phyloP scores from a whole-genome alignment of 2,797 vertebrate species.

The Argentina silus region DNA sequence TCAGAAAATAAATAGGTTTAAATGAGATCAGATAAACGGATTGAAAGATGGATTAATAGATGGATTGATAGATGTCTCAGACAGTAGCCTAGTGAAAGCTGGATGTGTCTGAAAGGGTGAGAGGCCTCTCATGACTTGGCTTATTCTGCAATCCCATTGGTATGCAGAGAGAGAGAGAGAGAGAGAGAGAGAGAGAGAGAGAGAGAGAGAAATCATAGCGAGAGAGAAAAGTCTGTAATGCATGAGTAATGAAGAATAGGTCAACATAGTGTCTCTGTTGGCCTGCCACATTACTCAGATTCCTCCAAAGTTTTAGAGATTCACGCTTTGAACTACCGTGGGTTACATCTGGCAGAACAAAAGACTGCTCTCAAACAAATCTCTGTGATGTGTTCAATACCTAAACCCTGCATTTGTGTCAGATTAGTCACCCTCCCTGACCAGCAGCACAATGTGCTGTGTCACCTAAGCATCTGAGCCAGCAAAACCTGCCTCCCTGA shows the following conservation, averaged over 20 bases:
- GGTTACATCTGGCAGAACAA: slow-evolving; percentile 54
- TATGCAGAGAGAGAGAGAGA: slow-evolving; percentile 58
- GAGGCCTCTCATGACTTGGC: slow-evolving; percentile 41
- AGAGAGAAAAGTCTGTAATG: slow-evolving; percentile 16
- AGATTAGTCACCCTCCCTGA: slow-evolving; percentile 39
- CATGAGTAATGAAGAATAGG: slow-evolving; percentile 58
- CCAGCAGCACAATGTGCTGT: slow-evolving; percentile 41
- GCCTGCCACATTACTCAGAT: slow-evolving; percentile 57
- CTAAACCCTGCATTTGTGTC: slow-evolving; percentile 40
- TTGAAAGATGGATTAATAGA: slow-evolving; percentile 3
- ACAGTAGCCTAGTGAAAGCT: not conserved
- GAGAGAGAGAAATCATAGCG: slow-evolving; percentile 21
- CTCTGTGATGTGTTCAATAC: slow-evolving; percentile 45
- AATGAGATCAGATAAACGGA: not conserved
- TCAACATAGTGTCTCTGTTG: slow-evolving; percentile 39
- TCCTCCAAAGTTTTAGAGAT: slow-evolving; percentile 57
- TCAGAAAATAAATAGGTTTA: not conserved
- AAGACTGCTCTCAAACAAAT: slow-evolving; percentile 48
- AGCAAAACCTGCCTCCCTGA: not conserved
- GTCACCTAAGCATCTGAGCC: slow-evolving; percentile 31
- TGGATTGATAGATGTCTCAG: not conserved
- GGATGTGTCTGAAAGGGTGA: slow-evolving; percentile 16
- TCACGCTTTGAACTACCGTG: slow-evolving; percentile 44
- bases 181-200: slow-evolving; percentile 15
- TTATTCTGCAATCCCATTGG: slow-evolving; percentile 54